phyloP scores from a whole-genome alignment of 1,140 invertebrate genomes.

The Phymorhynchus buccinoides region DNA sequence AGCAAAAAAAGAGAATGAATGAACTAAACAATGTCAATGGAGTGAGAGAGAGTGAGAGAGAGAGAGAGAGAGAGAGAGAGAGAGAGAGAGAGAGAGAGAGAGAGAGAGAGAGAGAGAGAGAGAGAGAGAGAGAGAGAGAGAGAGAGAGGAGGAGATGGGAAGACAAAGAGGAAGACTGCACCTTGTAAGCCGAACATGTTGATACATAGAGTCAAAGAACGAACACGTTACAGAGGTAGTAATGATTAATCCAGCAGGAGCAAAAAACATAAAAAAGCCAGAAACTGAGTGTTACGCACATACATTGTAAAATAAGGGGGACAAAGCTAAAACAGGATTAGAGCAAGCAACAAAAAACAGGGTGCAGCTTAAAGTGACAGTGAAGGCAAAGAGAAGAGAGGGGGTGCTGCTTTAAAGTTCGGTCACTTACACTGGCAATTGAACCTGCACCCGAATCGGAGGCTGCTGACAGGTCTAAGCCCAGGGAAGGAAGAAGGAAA shows the following conservation, averaged over 20 bases:
- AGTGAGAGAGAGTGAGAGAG: background rate
- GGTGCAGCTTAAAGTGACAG: too few species aligned
- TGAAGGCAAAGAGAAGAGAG: background rate
- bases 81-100: background rate
- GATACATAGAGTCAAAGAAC: too few species aligned
- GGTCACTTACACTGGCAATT: slow-evolving; percentile 38
- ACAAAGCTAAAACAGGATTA: too few species aligned
- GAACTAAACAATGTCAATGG: background rate
- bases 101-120: background rate
- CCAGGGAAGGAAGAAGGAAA: slow-evolving; percentile 26
- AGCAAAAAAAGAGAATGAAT: background rate
- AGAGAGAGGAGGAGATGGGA: background rate
- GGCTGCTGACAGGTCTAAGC: slow-evolving; percentile 44
- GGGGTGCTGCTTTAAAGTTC: background rate
- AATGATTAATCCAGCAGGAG: too few species aligned
- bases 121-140: background rate
- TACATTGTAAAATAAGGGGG: too few species aligned
- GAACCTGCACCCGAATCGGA: slow-evolving; percentile 31
- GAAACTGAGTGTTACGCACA: too few species aligned
- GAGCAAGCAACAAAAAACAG: too few species aligned
- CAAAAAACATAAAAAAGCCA: too few species aligned
- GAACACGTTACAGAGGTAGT: too few species aligned
- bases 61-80: slow-evolving; percentile 19
- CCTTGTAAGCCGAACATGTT: too few species aligned
- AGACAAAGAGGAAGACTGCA: background rate